Evolutionary conservation across 2,888 invertebrate genomes (phyloP).

Genomic region (Drosophila putrida): DNA sequence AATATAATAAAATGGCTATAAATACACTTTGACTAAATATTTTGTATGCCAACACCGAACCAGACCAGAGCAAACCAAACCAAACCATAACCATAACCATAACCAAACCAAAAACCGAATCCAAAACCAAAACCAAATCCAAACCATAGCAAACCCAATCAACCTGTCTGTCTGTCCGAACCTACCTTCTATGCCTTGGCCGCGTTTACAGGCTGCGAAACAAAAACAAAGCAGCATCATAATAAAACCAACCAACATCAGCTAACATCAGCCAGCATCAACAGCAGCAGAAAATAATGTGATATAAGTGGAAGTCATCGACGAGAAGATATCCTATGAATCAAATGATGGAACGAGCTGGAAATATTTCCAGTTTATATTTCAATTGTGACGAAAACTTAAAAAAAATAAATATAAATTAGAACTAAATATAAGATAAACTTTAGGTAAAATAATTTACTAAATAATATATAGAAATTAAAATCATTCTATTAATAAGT

Average conservation of each 20-base stretch:
- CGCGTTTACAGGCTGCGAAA: constrained; percentile 18
- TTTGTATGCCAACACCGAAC: constrained; percentile 47
- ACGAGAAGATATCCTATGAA: background rate
- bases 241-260: constrained; percentile 43
- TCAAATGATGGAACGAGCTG: too few species aligned
- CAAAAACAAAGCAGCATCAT: constrained; percentile 40
- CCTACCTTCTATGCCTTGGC: background rate
- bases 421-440: too few species aligned
- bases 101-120: constrained; percentile 5
- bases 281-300: constrained; percentile 1
- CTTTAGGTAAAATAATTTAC: too few species aligned
- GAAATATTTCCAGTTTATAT: too few species aligned
- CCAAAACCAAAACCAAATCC: constrained; percentile 4
- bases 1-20: constrained; percentile 68
- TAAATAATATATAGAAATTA: too few species aligned
- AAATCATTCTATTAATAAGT: too few species aligned
- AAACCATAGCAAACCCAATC: constrained; percentile 7
- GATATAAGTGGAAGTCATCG: background rate
- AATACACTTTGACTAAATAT: constrained; percentile 67
- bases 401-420: too few species aligned
- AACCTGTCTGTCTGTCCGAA: constrained; percentile 20
- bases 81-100: constrained; percentile 18
- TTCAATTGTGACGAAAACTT: background rate
- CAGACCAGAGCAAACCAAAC: constrained; percentile 13
- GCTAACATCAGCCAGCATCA: constrained; percentile 11